Evolutionary conservation across 2,797 vertebrate genomes (phyloP).

Genomic region (Heliangelus exortis): DNA sequence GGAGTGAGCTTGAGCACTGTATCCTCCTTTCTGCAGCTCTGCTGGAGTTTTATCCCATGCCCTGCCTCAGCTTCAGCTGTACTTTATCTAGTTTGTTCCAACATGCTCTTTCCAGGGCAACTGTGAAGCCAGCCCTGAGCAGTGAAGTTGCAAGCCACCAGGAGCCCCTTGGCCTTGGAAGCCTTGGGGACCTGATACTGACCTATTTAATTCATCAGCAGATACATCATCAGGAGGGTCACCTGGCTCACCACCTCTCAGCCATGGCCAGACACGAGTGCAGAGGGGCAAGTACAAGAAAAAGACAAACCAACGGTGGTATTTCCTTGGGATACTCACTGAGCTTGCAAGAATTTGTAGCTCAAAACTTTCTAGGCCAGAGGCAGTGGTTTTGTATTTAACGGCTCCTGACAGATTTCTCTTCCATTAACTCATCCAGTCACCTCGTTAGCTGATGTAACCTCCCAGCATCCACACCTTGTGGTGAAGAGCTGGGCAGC

Average conservation of each 20-base stretch:
- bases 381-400: conserved; percentile 60
- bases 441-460: conserved; percentile 68
- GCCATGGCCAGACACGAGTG: neutral
- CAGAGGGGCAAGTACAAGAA: neutral
- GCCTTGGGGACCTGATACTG: rapidly evolving
- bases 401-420: conserved; percentile 51
- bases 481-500: conserved; percentile 27
- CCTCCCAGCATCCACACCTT: conserved; percentile 54
- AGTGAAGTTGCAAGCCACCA: neutral
- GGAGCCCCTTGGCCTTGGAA: neutral
- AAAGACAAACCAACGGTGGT: neutral
- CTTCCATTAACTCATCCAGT: conserved; percentile 65
- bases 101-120: neutral
- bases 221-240: neutral
- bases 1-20: neutral
- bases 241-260: neutral
- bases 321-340: neutral
- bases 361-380: conserved; percentile 28
- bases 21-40: neutral
- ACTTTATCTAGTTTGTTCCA: neutral
- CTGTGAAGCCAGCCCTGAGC: neutral
- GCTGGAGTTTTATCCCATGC: neutral
- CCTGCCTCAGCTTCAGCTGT: neutral
- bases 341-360: conserved; percentile 19
- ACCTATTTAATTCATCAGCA: neutral